These are phyloP conservation scores for Perca schrenkii DNA, from an alignment of 2,113 vertebrate species.

Conservation along the genomic window DNA sequence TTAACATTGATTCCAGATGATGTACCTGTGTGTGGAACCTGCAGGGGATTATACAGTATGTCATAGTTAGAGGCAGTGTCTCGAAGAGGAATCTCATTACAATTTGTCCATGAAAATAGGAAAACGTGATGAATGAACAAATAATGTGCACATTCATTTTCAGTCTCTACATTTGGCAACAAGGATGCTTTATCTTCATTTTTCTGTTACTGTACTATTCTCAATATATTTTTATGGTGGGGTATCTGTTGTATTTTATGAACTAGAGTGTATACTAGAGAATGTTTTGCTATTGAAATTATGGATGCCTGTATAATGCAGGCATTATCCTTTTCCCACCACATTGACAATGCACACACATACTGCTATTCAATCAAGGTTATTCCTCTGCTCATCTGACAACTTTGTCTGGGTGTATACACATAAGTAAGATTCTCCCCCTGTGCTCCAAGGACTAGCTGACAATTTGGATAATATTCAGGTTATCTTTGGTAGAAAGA, in stretches of 20 bases:
- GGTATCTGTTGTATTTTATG: constrained; percentile 11
- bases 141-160: constrained; percentile 17
- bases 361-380: constrained; percentile 45
- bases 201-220: not conserved
- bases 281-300: constrained; percentile 28
- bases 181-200: constrained; percentile 35
- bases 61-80: constrained; percentile 52
- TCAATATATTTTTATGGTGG: constrained; percentile 11
- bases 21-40: constrained; percentile 27
- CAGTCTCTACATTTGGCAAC: constrained; percentile 3
- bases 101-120: constrained; percentile 22
- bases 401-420: constrained; percentile 52
- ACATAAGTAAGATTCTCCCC: constrained; percentile 49
- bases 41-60: constrained; percentile 39
- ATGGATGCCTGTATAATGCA: not conserved
- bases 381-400: constrained; percentile 47
- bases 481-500: constrained; percentile 32
- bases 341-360: constrained; percentile 34
- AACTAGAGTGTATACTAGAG: not conserved
- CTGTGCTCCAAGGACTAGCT: constrained; percentile 43
- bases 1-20: constrained; percentile 49
- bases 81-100: constrained; percentile 41
- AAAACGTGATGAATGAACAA: constrained; percentile 29
- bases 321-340: constrained; percentile 35
- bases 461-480: constrained; percentile 39